Conservation (phyloP, 2,113 vertebrate genomes). For the human region DNA sequence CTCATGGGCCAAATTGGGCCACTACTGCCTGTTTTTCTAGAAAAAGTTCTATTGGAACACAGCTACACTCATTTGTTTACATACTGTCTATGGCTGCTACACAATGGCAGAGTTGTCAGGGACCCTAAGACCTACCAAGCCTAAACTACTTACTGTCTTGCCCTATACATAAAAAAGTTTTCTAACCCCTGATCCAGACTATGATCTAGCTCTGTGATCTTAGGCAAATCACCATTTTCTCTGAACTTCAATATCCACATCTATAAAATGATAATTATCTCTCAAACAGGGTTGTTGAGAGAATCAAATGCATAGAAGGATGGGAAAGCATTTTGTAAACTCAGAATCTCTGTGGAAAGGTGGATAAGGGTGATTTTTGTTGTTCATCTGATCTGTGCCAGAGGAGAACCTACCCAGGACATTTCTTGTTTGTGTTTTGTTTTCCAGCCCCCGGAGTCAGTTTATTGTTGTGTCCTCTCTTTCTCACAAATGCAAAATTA, state of each 20-base stretch:
- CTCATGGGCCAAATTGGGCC: neutral
- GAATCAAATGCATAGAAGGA: neutral
- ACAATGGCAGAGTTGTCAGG: neutral
- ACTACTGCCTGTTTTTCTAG: neutral
- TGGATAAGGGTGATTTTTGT: neutral
- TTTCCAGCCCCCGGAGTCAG: neutral
- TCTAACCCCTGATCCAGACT: neutral
- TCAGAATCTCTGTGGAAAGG: neutral
- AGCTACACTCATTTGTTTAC: neutral
- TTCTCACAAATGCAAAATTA: conserved; percentile 19
- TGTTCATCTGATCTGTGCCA: neutral
- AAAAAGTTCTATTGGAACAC: conserved; percentile 36
- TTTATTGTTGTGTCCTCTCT: neutral
- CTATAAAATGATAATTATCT: neutral
- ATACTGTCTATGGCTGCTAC: neutral
- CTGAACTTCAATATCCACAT: conserved; percentile 15
- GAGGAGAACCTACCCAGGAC: neutral
- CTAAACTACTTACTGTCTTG: neutral
- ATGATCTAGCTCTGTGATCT: neutral
- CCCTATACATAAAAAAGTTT: neutral
- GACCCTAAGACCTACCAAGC: neutral
- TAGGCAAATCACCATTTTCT: neutral
- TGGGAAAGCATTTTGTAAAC: neutral
- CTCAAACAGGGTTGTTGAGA: neutral
- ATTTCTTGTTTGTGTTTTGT: neutral